These are phyloP conservation scores for Coilia nasus DNA, from an alignment of 2,797 vertebrate genomes.

Conservation along the genomic window DNA sequence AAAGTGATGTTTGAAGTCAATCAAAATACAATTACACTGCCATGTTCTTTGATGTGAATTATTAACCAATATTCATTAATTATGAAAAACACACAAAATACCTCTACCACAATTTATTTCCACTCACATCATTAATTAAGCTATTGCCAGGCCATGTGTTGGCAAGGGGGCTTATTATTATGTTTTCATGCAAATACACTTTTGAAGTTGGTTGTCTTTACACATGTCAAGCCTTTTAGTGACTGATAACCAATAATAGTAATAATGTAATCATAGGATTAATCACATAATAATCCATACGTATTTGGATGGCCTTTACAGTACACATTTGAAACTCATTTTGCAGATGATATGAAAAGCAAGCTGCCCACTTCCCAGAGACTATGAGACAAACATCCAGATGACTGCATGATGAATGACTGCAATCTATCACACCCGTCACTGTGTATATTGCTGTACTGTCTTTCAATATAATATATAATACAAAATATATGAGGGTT, in stretches of 20 bases:
- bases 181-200: background rate
- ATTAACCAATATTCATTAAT: background rate
- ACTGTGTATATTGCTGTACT: background rate
- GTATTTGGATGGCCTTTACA: background rate
- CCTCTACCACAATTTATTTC: background rate
- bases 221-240: background rate
- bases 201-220: background rate
- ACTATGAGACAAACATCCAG: background rate
- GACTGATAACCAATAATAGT: background rate
- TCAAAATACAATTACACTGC: background rate
- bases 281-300: background rate
- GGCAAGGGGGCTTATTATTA: background rate
- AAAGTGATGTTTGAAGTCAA: background rate
- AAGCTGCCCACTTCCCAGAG: background rate
- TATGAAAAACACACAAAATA: background rate
- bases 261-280: background rate
- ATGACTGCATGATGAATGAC: background rate
- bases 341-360: slow-evolving; percentile 3
- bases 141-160: background rate
- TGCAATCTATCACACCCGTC: background rate
- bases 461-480: background rate
- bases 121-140: background rate
- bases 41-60: background rate
- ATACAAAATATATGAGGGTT: background rate
- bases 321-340: background rate